These are phyloP conservation scores for Allolobophora icterica DNA, from an alignment of 2,888 invertebrate species.

Conservation along the genomic window DNA sequence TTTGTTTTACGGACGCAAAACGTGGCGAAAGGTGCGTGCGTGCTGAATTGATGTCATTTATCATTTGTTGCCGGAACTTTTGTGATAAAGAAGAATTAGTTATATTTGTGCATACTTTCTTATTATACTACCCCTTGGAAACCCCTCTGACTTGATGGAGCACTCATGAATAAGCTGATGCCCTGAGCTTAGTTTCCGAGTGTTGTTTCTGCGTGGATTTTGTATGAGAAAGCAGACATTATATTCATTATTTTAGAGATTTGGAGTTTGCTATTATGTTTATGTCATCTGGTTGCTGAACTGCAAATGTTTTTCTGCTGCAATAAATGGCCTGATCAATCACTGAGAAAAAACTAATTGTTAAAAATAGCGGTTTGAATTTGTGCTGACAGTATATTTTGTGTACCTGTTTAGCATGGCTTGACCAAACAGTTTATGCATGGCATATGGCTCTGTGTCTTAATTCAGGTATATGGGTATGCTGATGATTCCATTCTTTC, in stretches of 20 bases:
- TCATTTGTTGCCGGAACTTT: not conserved
- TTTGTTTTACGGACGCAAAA: slow-evolving; percentile 90
- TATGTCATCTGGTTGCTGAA: not conserved
- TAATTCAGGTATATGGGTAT: slow-evolving; percentile 45
- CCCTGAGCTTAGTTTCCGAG: too few relatives aligned
- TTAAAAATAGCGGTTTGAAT: too few relatives aligned
- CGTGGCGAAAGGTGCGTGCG: slow-evolving; percentile 83
- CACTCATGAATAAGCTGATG: too few relatives aligned
- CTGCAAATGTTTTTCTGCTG: not conserved
- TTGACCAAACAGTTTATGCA: not conserved
- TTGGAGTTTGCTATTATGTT: too few relatives aligned
- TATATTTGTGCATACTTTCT: not conserved
- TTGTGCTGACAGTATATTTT: not conserved
- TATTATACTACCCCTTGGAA: not conserved
- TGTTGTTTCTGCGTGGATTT: too few relatives aligned
- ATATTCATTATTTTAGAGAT: too few relatives aligned
- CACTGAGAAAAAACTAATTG: too few relatives aligned
- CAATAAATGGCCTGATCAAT: too few relatives aligned
- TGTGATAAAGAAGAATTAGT: not conserved
- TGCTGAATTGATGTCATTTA: not conserved
- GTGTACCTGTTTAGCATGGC: not conserved
- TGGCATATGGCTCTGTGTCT: not conserved
- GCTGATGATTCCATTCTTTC: slow-evolving; percentile 42
- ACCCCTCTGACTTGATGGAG: too few relatives aligned
- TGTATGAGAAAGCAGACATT: too few relatives aligned